Evolutionary conservation across 2,888 invertebrate species (phyloP).

Genomic region (Brachynemurus nebulosus): DNA sequence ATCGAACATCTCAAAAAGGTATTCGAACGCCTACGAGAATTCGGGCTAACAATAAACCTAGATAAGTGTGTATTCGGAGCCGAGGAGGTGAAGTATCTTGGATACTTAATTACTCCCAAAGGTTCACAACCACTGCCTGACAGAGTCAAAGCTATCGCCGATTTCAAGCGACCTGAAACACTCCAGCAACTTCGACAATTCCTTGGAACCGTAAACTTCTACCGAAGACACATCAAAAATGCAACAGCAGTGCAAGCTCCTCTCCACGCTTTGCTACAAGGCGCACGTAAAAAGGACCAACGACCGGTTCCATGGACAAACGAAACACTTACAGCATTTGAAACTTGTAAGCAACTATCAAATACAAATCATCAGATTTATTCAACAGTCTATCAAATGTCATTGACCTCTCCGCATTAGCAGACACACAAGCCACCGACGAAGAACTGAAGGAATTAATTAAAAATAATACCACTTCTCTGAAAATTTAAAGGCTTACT

Average conservation of each 20-base stretch:
- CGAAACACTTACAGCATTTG: background rate
- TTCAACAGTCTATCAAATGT: conserved; percentile 7
- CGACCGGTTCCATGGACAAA: background rate
- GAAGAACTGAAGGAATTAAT: background rate
- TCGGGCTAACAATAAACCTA: conserved; percentile 6
- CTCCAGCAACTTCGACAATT: background rate
- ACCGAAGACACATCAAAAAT: background rate
- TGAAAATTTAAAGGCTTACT: background rate
- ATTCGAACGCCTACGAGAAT: conserved; percentile 5
- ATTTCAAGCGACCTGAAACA: background rate
- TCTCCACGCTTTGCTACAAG: conserved; percentile 5
- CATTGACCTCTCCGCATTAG: conserved; percentile 7
- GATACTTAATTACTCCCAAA: conserved; percentile 11
- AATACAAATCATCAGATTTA: conserved; percentile 13
- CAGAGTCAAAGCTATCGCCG: conserved; percentile 10
- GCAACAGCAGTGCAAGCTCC: conserved; percentile 7
- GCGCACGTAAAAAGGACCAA: conserved; percentile 1
- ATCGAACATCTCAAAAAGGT: conserved; percentile 6
- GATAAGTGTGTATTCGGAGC: conserved; percentile 15
- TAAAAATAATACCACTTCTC: background rate
- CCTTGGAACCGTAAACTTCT: background rate
- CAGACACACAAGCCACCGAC: background rate
- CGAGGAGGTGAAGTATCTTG: conserved; percentile 14
- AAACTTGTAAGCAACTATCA: background rate
- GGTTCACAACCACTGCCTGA: conserved; percentile 14